Conservation (phyloP, 2,113 vertebrate species). For the Rhinopomastus cyanomelas region DNA sequence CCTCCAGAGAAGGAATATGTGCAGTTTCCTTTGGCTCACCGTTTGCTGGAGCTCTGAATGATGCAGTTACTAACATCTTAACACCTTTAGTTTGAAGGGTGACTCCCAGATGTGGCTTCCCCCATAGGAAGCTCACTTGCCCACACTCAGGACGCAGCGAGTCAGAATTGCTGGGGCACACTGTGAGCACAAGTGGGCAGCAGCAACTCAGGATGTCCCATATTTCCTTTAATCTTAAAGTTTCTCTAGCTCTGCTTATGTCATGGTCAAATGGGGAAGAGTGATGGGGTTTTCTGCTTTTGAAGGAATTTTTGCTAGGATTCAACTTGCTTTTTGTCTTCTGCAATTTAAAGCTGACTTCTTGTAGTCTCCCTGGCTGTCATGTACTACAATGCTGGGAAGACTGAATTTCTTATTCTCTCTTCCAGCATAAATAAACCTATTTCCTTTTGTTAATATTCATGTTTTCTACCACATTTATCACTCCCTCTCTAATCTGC, state of each 20-base stretch:
- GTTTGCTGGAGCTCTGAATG: neutral
- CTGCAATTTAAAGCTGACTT: neutral
- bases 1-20: neutral
- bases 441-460: neutral
- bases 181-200: neutral
- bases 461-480: neutral
- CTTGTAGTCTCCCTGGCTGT: neutral
- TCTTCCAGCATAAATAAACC: neutral
- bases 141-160: fast-evolving
- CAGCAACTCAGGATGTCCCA: neutral
- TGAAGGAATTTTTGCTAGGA: neutral
- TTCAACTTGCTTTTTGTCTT: neutral
- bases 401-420: neutral
- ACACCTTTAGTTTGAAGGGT: neutral
- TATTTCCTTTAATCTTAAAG: neutral
- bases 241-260: neutral
- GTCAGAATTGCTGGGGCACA: neutral
- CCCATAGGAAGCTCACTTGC: neutral
- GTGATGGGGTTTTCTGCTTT: neutral
- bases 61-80: neutral
- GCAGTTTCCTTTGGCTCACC: neutral
- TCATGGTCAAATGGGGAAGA: neutral
- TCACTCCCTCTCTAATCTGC: neutral
- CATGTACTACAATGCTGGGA: neutral
- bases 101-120: neutral